Base-by-base conservation (phyloP, 2,113 vertebrate genomes). In the Antennarius striatus region DNA sequence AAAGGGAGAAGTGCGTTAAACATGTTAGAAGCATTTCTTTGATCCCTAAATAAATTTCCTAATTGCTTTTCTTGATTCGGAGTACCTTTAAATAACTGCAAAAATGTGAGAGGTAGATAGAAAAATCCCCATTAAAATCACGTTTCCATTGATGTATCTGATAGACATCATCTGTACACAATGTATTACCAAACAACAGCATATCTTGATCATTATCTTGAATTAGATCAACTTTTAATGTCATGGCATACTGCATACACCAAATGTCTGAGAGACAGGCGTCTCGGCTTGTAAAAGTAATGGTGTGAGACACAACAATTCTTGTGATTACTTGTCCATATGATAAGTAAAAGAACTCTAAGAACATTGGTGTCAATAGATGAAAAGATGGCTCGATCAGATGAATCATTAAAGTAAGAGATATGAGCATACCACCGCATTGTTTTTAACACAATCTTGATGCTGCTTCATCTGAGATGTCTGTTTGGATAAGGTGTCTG, bases 351-450 rank as follows among this genome's bases (percentile, higher is more conserved):
- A 86, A 80, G 72, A 81, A 64, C 64, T 86, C 75, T 64, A 11
- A 53, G 64, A 86, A 59, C 68, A 54, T 58, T 75, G 86, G 71
- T 77, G 77, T 83, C 73, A 39, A 75, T 79, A 80, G 87, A 92
- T 93, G 84, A 91, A 92, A 81, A 89, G 90, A 82, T 63, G 80
- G 75, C 84, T 72, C 45, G 68, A 93, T 93, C 91, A 91, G 90
- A 92, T 93, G 88, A 91, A 92, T 91, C 91, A 91, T 91, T 91
- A 88, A 91, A 91, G 90, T 11, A 9, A 61, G 75, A 83, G 85
- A 85, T 88, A 82, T 1, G 69, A 73, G 57, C 78, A 75, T 54
- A 66, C 77, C 55, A 46, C 30, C 9, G 42, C 76, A 73, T 88
- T 91, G 83, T 89, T 86, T 86, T 86, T 77, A 53, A 80, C 73